These are phyloP conservation scores for Spodoptera picta DNA, from an alignment of 2,888 invertebrate species.

Conservation along the genomic window DNA sequence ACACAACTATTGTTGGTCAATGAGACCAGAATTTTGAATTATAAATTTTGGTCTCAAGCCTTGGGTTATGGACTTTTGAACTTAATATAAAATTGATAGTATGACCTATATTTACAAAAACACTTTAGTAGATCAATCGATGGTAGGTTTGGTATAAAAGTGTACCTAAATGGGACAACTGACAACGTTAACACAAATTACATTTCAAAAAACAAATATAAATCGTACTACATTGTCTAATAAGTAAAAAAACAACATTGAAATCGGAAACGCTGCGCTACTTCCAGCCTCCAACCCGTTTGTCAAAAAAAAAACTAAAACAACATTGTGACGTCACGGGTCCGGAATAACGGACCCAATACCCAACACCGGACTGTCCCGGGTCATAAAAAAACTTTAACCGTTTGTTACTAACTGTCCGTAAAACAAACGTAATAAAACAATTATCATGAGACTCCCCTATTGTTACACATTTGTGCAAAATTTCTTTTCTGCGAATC, in stretches of 20 bases:
- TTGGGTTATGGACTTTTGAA: too few relatives aligned
- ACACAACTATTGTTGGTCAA: too few relatives aligned
- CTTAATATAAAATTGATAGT: too few relatives aligned
- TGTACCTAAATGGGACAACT: too few relatives aligned
- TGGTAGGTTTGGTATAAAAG: too few relatives aligned
- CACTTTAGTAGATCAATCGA: too few relatives aligned
- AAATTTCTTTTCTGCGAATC: conserved; percentile 83
- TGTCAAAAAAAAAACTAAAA: conserved; percentile 52
- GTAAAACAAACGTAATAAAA: conserved; percentile 62
- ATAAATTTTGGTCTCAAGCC: too few relatives aligned
- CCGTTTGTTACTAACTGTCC: conserved; percentile 58
- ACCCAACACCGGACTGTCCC: conserved; percentile 58
- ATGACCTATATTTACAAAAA: too few relatives aligned
- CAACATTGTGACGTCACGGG: conserved; percentile 68
- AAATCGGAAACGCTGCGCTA: too few relatives aligned
- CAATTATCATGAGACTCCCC: conserved; percentile 58
- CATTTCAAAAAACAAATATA: too few relatives aligned
- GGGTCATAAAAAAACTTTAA: conserved; percentile 53
- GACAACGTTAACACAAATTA: too few relatives aligned
- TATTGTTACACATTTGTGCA: conserved; percentile 69
- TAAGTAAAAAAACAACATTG: neutral
- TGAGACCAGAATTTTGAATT: too few relatives aligned
- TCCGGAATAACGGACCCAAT: conserved; percentile 62
- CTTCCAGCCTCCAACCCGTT: conserved; percentile 28
- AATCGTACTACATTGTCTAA: neutral